Conservation (phyloP, 2,888 invertebrate species). For the Drosophila kambysellisi region DNA sequence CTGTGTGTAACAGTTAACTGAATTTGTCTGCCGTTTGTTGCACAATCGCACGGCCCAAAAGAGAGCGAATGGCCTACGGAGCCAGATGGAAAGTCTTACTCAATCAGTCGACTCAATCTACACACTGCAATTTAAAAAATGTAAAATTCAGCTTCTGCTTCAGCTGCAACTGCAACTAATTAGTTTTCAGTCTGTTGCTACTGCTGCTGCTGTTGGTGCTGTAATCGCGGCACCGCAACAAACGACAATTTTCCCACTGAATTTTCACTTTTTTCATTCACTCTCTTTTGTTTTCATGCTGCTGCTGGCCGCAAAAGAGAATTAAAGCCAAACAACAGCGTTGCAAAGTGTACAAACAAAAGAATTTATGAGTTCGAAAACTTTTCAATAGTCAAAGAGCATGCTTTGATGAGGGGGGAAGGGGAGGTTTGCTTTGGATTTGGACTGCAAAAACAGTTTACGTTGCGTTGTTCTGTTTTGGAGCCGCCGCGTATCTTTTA, state of each 20-base stretch:
- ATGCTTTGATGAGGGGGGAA: too few species aligned
- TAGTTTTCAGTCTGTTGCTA: conserved; percentile 63
- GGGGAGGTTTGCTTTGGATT: conserved; percentile 2
- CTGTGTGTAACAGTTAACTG: conserved; percentile 79
- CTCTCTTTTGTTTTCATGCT: conserved; percentile 30
- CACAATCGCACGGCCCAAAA: conserved; percentile 61
- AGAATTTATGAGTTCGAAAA: conserved; percentile 74
- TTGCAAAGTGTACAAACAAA: conserved; percentile 53
- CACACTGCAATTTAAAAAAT: conserved; percentile 37
- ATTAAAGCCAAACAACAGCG: conserved; percentile 54
- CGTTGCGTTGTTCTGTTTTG: conserved; percentile 30
- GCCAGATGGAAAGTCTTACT: conserved; percentile 57
- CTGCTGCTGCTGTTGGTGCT: conserved; percentile 35
- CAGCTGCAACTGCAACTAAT: conserved; percentile 75
- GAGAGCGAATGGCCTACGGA: conserved; percentile 28
- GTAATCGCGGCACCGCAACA: conserved; percentile 60
- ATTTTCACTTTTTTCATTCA: conserved; percentile 69
- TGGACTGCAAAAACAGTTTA: conserved; percentile 15
- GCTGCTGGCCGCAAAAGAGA: conserved; percentile 54
- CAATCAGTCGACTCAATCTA: conserved; percentile 53
- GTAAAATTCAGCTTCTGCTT: conserved; percentile 67
- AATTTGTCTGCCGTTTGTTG: conserved; percentile 67
- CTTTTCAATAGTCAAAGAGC: conserved; percentile 53
- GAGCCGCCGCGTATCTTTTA: conserved; percentile 56
- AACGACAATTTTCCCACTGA: conserved; percentile 78